Conservation (phyloP, 2,113 vertebrate genomes). For the Agapornis roseicollis region DNA sequence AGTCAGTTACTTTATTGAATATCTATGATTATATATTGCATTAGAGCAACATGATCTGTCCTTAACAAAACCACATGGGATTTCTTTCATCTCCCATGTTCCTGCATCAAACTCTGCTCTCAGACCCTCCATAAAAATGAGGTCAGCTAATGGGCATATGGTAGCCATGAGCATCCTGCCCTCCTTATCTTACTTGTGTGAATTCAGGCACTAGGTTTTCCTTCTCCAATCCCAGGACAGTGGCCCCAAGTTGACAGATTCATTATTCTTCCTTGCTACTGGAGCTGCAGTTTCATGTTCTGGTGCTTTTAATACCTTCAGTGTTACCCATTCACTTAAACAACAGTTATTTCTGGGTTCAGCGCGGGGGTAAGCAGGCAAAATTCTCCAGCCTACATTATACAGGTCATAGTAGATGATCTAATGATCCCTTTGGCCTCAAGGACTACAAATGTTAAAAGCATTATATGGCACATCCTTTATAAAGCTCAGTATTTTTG, state of each 20-base stretch:
- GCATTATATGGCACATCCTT: constrained; percentile 52
- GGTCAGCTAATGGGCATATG: neutral
- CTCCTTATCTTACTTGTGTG: neutral
- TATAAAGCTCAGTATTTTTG: constrained; percentile 36
- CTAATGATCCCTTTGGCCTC: constrained; percentile 49
- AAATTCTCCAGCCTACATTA: constrained; percentile 1
- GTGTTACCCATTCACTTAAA: neutral
- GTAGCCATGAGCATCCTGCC: neutral
- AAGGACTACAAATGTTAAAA: constrained; percentile 47
- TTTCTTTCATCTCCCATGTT: neutral
- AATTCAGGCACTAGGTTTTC: neutral
- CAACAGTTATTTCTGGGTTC: constrained; percentile 5
- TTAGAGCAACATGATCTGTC: neutral
- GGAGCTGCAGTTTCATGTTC: constrained; percentile 5
- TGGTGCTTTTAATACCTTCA: neutral
- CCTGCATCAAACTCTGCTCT: neutral
- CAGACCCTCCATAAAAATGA: neutral
- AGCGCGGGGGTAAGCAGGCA: neutral
- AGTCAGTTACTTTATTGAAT: neutral
- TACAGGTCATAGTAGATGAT: constrained; percentile 36
- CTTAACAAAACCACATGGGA: neutral
- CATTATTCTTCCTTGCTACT: neutral
- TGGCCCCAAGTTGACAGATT: constrained; percentile 11
- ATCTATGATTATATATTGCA: neutral
- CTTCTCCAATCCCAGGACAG: neutral